Base-by-base conservation (phyloP, 2,797 vertebrate species). In the Cyprinella venusta region DNA sequence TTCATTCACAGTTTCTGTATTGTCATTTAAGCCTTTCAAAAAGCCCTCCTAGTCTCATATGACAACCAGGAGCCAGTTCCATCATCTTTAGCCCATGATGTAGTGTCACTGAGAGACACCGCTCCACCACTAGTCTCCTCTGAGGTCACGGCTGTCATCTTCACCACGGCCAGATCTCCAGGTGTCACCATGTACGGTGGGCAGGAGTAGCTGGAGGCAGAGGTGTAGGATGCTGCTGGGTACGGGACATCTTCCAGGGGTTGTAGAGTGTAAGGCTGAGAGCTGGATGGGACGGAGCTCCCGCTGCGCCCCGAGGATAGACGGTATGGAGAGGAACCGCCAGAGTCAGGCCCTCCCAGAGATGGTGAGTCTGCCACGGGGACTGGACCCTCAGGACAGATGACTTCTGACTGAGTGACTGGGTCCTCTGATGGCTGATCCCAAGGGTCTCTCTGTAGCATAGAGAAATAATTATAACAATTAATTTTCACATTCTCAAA, bases 371-470 rank as follows among this genome's bases (percentile, higher is more conserved):
- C 69, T 8, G 89, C 6, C 18, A 87, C 80, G 4, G 93, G 76
- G 0, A 92, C 86, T 72, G 94, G 89, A 4, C 91, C 61, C 0
- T 96, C 95, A 0, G 94, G 42, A 19, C 94, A 93, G 0, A 89
- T 8, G 0, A 84, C 52, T 0, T 96, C 95, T 0, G 86, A 7
- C 85, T 95, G 95, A 90, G 89, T 87, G 63, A 95, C 92, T 2
- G 91, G 87, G 42, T 96, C 92, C 0, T 94, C 68, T 16, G 91
- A 72, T 2, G 85, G 88, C 86, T 95, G 96, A 77, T 96, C 96
- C 96, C 95, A 96, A 0, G 96, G 90, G 80, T 96, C 95, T 90
- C 94, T 95, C 96, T 96, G 89, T 64, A 64, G n/a, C 36, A 61
- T 52, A 70, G 64, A 80, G 33, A 54, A 79, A 30, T 8, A 16